Evolutionary conservation across 2,113 vertebrate genomes (phyloP), one percentile per base, ranked within the genome.

Genomic region (Bagarius yarrelli): DNA sequence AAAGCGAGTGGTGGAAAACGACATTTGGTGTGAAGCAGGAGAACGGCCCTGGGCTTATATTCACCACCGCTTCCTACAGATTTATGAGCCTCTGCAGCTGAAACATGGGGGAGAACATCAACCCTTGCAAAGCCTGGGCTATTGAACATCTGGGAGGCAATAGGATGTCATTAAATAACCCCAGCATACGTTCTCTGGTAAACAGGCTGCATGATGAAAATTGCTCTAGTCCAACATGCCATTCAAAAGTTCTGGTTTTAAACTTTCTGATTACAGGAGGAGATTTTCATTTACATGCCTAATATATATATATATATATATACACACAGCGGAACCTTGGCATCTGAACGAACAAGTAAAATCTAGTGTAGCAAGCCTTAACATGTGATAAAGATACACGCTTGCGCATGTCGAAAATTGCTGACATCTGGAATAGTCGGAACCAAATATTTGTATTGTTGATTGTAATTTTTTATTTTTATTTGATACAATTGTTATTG

Each of bases 131-230:
- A 64, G 40, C 16, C 15, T 55, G 18, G 76, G 70, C 70, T 67
- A 83, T 40, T 83, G 83, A 83, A 87, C 88, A 83, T 36, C n/a
- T 55, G 83, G 82, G 91, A 90, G 83, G 83, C 36, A 75, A 86
- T 81, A 86, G 61, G 74, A 81, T 84, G 82, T 85, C 87, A 87
- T 71, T 84, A 82, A 83, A 73, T 85, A 71, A 56, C 23, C 81
- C 85, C 77, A 78, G 85, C 78, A 88, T 76, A 72, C n/a, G 16
- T 76, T 34, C 56, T 5, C 71, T 76, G 85, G 83, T 84, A 84
- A 86, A 85, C 86, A 76, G 76, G 67, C 72, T 79, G 74, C 82
- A 72, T 77, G 80, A 86, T 85, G 83, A 60, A 75, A 73, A 89
- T 78, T 78, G 69, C 83, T 88, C 71, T 78, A 85, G 88, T 90